A percentile compares a stretch with the other conserved stretches of the same genome.
phyloP scores from a whole-genome alignment of 2,888 invertebrate species.

The Dascillus cervinus region DNA sequence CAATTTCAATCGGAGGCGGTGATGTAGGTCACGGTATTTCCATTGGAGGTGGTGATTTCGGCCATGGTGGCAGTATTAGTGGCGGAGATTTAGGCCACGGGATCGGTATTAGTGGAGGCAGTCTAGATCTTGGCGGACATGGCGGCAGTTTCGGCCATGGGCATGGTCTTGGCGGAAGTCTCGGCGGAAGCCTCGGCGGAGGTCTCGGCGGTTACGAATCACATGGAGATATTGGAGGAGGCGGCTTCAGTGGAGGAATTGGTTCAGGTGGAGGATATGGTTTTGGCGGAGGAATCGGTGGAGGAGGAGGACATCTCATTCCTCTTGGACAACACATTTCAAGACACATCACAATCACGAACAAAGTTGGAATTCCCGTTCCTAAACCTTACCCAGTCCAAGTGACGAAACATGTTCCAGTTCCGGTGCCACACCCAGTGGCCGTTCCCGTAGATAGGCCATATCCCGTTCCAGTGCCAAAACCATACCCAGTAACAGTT shows the following conservation, averaged over 20 bases:
- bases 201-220: conserved; percentile 7
- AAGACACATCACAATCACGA: conserved; percentile 40
- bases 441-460: conserved; percentile 46
- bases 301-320: conserved; percentile 8
- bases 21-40: conserved; percentile 7
- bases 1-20: conserved; percentile 5
- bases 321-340: conserved; percentile 9
- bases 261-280: conserved; percentile 10
- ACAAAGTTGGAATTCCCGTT: conserved; percentile 45
- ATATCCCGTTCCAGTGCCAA: conserved; percentile 42
- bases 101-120: conserved; percentile 6
- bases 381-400: conserved; percentile 47
- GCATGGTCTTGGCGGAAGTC: conserved; percentile 13
- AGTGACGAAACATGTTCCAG: conserved; percentile 46
- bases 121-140: conserved; percentile 6
- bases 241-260: conserved; percentile 11
- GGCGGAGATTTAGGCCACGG: conserved; percentile 9
- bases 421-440: conserved; percentile 40
- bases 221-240: too few species aligned
- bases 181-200: conserved; percentile 11
- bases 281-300: conserved; percentile 3
- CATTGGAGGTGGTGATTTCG: conserved; percentile 6
- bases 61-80: conserved; percentile 3
- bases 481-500: conserved; percentile 45
- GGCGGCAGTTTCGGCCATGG: conserved; percentile 22